Evolutionary conservation across 1,140 invertebrate species (phyloP).

Genomic region (Stenopsyche tienmushanensis): DNA sequence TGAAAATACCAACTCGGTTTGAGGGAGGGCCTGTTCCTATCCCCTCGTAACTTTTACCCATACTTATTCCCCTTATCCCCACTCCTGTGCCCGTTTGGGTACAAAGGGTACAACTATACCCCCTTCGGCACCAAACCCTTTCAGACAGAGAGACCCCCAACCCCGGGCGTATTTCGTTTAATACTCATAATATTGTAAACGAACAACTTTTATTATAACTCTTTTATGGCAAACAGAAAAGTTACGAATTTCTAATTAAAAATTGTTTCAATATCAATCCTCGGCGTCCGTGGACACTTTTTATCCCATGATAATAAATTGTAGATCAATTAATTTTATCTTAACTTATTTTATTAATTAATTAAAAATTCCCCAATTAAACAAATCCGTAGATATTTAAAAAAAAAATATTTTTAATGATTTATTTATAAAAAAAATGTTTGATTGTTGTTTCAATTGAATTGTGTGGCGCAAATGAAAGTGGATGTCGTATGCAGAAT

Average conservation of each 20-base stretch:
- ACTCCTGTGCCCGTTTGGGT: background rate
- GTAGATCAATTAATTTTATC: no score
- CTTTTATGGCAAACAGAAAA: background rate
- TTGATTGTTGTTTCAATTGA: conserved; percentile 1
- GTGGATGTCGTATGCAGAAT: background rate
- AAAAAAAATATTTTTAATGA: background rate
- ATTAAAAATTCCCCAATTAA: no score
- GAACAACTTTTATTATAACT: conserved; percentile 17
- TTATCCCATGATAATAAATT: no score
- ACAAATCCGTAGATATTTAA: no score
- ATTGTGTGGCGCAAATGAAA: background rate
- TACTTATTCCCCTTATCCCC: conserved; percentile 10
- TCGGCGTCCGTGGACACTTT: no score
- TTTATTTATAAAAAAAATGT: background rate
- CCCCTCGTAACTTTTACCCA: conserved; percentile 8
- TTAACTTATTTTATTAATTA: no score
- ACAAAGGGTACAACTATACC: conserved; percentile 13
- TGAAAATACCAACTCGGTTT: conserved; percentile 27
- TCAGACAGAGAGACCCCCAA: background rate
- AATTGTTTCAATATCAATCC: no score
- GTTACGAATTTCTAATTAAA: background rate
- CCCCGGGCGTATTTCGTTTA: conserved; percentile 11
- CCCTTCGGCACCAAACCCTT: conserved; percentile 15
- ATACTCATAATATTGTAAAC: conserved; percentile 18
- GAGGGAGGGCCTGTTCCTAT: background rate